Conservation (phyloP, 2,888 invertebrate genomes). For the Incurvaria masculella region DNA sequence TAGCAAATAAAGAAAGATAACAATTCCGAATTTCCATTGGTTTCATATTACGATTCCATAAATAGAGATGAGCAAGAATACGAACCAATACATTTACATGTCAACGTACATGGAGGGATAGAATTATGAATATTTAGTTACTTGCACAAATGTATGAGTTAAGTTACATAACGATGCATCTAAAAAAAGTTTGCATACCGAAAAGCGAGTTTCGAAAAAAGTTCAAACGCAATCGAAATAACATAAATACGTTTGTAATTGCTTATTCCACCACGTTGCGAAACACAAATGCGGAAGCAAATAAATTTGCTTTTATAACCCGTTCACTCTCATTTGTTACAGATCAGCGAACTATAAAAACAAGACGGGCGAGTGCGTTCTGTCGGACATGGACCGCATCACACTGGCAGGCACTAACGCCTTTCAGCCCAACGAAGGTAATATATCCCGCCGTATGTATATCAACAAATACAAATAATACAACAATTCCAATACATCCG, state of each 20-base stretch:
- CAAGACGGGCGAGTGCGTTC: slow-evolving; percentile 78
- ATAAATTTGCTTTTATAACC: not conserved
- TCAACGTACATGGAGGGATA: too few species aligned
- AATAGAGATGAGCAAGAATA: not conserved
- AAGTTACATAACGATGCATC: too few species aligned
- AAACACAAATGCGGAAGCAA: not conserved
- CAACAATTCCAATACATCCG: not conserved
- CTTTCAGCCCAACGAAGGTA: slow-evolving; percentile 67
- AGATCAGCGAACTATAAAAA: slow-evolving; percentile 92
- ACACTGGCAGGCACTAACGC: slow-evolving; percentile 79
- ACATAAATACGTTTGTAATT: too few species aligned
- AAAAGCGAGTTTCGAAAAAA: too few species aligned
- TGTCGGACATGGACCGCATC: slow-evolving; percentile 90
- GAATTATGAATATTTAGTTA: too few species aligned
- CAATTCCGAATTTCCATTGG: too few species aligned
- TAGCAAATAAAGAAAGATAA: too few species aligned
- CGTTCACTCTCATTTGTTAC: slow-evolving; percentile 28
- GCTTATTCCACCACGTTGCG: too few species aligned
- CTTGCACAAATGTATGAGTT: too few species aligned
- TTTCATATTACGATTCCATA: too few species aligned
- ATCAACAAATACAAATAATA: not conserved
- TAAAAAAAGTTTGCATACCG: too few species aligned
- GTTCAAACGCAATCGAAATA: too few species aligned
- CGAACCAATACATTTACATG: not conserved
- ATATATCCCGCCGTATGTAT: slow-evolving; percentile 9